These are phyloP conservation scores for Pelosia muscerda DNA, from an alignment of 2,888 invertebrate species.

Conservation along the genomic window DNA sequence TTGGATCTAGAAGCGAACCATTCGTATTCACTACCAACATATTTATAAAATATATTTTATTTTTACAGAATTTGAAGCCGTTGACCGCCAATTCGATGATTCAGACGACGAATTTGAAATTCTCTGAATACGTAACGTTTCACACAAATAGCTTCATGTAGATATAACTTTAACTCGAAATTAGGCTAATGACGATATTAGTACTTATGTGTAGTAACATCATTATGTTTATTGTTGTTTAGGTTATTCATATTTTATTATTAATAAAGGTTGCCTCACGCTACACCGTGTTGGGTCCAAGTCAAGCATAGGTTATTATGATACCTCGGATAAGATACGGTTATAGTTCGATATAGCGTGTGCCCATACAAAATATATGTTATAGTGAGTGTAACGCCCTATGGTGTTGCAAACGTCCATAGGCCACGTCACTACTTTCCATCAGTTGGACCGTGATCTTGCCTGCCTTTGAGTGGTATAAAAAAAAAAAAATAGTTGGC, in stretches of 20 bases:
- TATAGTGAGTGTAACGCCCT: too few relatives aligned
- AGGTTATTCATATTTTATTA: conserved; percentile 32
- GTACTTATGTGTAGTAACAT: conserved; percentile 46
- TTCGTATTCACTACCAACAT: neutral
- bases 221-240: conserved; percentile 39
- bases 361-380: too few relatives aligned
- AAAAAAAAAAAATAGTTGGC: too few relatives aligned
- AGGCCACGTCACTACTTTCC: too few relatives aligned
- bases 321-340: too few relatives aligned
- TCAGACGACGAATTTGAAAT: conserved; percentile 95
- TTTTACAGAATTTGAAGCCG: conserved; percentile 88
- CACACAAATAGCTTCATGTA: conserved; percentile 44
- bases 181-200: conserved; percentile 31
- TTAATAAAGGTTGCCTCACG: too few relatives aligned
- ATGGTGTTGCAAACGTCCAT: too few relatives aligned
- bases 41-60: conserved; percentile 26
- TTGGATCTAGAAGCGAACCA: neutral
- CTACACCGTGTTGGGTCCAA: too few relatives aligned
- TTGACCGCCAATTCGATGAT: conserved; percentile 89
- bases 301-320: too few relatives aligned
- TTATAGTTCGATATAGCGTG: too few relatives aligned
- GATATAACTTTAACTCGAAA: conserved; percentile 32
- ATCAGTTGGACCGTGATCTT: too few relatives aligned
- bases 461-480: too few relatives aligned
- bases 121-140: conserved; percentile 83